These are phyloP conservation scores for Boloria selene DNA, from an alignment of 2,888 invertebrate species.

Conservation along the genomic window DNA sequence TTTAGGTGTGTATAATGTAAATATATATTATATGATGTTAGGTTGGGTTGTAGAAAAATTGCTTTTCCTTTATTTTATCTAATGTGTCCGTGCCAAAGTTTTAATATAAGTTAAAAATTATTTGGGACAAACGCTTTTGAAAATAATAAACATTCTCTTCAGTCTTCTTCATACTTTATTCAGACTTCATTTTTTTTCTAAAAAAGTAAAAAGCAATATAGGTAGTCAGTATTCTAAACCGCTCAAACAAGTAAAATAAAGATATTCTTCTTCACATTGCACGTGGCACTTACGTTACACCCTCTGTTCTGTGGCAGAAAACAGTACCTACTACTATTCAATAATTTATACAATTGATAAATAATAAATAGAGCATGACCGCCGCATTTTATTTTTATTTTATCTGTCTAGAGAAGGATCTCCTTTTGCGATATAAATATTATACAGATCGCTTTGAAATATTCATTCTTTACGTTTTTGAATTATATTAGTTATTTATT, in stretches of 20 bases:
- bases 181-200: neutral
- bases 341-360: slow-evolving; percentile 82
- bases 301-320: neutral
- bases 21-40: no score
- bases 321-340: slow-evolving; percentile 55
- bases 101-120: no score
- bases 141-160: no score
- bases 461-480: slow-evolving; percentile 17
- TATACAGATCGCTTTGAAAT: slow-evolving; percentile 15
- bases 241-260: neutral
- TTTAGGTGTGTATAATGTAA: no score
- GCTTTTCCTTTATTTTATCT: no score
- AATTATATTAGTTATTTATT: slow-evolving; percentile 2
- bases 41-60: no score
- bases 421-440: slow-evolving; percentile 28
- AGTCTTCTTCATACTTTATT: no score
- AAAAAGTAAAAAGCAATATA: neutral
- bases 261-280: neutral
- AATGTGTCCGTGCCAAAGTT: no score
- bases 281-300: neutral
- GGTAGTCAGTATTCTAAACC: neutral
- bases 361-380: slow-evolving; percentile 66
- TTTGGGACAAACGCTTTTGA: no score
- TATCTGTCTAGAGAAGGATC: slow-evolving; percentile 36
- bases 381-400: slow-evolving; percentile 60